These are phyloP conservation scores for Archegozetes longisetosus DNA, from an alignment of 1,140 invertebrate genomes.

Conservation along the genomic window DNA sequence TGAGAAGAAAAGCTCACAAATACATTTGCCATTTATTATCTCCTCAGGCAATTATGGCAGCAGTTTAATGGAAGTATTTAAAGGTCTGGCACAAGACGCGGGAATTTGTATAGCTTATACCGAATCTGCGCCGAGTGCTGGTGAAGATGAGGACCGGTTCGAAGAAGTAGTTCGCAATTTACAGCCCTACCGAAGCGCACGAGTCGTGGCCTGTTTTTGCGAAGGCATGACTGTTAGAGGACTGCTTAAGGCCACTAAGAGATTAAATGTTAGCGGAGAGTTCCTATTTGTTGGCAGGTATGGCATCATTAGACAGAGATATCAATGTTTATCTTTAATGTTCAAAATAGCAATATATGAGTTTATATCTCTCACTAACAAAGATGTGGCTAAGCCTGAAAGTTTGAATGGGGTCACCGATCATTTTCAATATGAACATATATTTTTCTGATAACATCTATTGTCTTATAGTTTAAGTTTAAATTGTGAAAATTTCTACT, in stretches of 20 bases:
- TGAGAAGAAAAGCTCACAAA: no score
- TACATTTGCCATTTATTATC: background rate
- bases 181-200: conserved; percentile 31
- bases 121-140: conserved; percentile 45
- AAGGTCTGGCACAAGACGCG: conserved; percentile 43
- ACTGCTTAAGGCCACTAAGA: conserved; percentile 45
- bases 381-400: no score
- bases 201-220: conserved; percentile 65
- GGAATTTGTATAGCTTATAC: conserved; percentile 55
- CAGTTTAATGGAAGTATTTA: conserved; percentile 58
- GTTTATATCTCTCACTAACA: no score
- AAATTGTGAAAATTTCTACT: no score
- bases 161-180: conserved; percentile 38
- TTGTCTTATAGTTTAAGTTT: no score
- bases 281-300: conserved; percentile 54
- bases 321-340: background rate
- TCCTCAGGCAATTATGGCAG: conserved; percentile 53
- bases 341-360: no score
- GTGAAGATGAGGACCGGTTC: conserved; percentile 35
- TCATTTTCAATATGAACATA: no score
- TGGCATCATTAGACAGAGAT: conserved; percentile 12
- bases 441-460: no score
- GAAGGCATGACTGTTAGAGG: conserved; percentile 53
- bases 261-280: conserved; percentile 40
- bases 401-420: no score